Conservation (phyloP, 2,113 vertebrate species). For the Myrmecophaga tridactyla region DNA sequence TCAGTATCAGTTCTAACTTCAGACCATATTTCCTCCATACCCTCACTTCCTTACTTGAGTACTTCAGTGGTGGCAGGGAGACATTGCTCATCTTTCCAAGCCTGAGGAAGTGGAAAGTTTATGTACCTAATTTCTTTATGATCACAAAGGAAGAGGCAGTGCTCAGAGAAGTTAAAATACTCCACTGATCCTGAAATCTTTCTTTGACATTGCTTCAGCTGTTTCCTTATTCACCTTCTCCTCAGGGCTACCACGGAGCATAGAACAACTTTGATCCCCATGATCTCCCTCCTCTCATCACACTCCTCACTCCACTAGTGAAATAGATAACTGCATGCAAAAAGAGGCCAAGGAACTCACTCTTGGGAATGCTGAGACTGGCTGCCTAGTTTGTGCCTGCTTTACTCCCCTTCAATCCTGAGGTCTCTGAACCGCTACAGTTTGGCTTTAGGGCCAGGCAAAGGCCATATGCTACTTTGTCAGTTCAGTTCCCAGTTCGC, state of each 20-base stretch:
- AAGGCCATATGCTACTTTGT: neutral
- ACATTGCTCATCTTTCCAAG: constrained; percentile 25
- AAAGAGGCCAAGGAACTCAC: neutral
- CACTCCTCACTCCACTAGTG: neutral
- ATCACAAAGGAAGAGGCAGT: constrained; percentile 12
- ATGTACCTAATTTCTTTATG: constrained; percentile 36
- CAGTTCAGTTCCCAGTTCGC: neutral
- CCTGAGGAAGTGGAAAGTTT: constrained; percentile 25
- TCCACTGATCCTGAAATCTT: constrained; percentile 5
- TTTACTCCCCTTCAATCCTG: neutral
- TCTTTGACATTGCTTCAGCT: neutral
- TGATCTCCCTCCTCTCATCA: neutral
- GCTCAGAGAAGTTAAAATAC: constrained; percentile 23
- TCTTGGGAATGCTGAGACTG: neutral
- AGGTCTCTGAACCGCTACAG: neutral
- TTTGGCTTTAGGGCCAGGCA: neutral
- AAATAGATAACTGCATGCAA: neutral
- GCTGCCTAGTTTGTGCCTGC: neutral
- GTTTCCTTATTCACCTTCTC: neutral
- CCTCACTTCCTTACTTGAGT: constrained; percentile 32
- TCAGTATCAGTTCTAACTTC: constrained; percentile 51
- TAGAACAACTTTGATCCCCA: neutral
- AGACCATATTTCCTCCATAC: constrained; percentile 4
- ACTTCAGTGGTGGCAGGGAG: constrained; percentile 39
- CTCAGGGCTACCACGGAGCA: neutral